A percentile compares a stretch with the other conserved stretches of the same genome.
Evolutionary conservation across 2,113 vertebrate species (phyloP).

Genomic region (Ptyas mucosa): DNA sequence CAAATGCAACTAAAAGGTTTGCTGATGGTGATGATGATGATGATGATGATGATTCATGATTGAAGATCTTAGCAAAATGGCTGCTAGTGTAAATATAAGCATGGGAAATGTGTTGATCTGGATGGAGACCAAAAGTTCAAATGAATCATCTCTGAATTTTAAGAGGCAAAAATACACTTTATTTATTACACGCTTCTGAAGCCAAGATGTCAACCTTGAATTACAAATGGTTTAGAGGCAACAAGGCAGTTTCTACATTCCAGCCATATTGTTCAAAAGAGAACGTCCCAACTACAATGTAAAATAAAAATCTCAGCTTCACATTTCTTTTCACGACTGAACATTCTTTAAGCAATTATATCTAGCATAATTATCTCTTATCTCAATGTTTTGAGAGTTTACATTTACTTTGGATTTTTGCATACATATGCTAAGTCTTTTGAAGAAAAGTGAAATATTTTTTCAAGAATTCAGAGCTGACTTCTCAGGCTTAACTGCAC

Average conservation of each 20-base stretch:
- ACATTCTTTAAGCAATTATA: conserved; percentile 33
- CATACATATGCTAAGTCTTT: not conserved
- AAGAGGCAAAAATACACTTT: conserved; percentile 1
- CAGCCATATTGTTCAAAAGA: conserved; percentile 18
- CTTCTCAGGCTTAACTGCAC: not conserved
- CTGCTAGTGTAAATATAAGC: not conserved
- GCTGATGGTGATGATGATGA: not conserved
- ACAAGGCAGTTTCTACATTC: conserved; percentile 4
- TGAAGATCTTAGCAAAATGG: not conserved
- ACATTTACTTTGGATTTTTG: not conserved
- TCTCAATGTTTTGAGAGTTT: not conserved
- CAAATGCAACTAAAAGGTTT: not conserved
- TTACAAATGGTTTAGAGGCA: not conserved
- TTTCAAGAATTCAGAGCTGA: not conserved
- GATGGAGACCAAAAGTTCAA: not conserved
- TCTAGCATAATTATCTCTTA: conserved; percentile 18
- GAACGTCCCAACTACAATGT: conserved; percentile 26
- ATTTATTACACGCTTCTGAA: not conserved
- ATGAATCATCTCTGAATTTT: not conserved
- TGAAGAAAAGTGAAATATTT: not conserved
- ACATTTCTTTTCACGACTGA: conserved; percentile 44
- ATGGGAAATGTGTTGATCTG: not conserved
- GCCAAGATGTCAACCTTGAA: not conserved
- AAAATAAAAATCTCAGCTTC: conserved; percentile 44
- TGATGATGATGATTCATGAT: not conserved